Evolutionary conservation across 1,140 invertebrate genomes (phyloP).

Genomic region (Ectropis grisescens): DNA sequence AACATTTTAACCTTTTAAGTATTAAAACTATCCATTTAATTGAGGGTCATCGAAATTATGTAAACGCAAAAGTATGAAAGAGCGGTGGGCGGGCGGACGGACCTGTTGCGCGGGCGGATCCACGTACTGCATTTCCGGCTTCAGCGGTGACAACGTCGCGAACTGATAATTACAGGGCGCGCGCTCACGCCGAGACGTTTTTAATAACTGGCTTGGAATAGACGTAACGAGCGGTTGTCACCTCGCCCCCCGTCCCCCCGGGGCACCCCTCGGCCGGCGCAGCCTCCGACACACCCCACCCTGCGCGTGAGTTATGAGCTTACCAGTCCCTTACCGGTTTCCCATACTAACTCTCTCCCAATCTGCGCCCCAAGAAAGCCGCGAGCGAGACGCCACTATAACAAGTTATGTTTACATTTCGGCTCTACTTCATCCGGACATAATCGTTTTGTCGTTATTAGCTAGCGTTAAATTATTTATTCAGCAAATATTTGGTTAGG

Average conservation of each 20-base stretch:
- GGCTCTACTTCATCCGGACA: too few species aligned
- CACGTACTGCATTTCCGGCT: conserved; percentile 63
- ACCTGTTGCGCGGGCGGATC: conserved; percentile 64
- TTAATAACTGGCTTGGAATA: conserved; percentile 71
- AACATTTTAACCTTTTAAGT: too few species aligned
- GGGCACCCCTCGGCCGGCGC: conserved; percentile 23
- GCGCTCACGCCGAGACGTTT: conserved; percentile 70
- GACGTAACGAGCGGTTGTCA: conserved; percentile 69
- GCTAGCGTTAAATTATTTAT: too few species aligned
- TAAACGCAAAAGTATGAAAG: too few species aligned
- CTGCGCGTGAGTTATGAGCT: conserved; percentile 52
- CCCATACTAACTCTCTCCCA: too few species aligned
- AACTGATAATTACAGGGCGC: conserved; percentile 70
- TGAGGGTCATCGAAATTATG: too few species aligned
- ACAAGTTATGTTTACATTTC: conserved; percentile 27
- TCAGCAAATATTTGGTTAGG: too few species aligned
- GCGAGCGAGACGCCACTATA: conserved; percentile 17
- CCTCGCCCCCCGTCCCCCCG: conserved; percentile 43
- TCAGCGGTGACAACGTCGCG: conserved; percentile 54
- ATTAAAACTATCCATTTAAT: too few species aligned
- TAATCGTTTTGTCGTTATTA: too few species aligned
- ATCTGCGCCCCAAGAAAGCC: conserved; percentile 15
- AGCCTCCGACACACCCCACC: conserved; percentile 47
- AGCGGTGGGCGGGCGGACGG: conserved; percentile 42
- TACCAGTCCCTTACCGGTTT: too few species aligned